phyloP scores from a whole-genome alignment of 2,888 invertebrate genomes.

The Caenorhabditis sp. region DNA sequence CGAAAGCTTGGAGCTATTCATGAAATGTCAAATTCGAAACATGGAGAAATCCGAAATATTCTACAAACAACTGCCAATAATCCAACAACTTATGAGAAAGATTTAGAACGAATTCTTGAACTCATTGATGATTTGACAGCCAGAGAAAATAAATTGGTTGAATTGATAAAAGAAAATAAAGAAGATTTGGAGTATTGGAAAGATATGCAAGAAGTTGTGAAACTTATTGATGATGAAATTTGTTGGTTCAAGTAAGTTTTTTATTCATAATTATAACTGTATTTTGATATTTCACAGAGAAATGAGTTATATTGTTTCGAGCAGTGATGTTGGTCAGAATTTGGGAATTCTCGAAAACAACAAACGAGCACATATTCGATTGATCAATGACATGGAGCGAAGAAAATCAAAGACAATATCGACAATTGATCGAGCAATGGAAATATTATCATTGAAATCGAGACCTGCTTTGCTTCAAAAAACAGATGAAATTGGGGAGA shows the following conservation, averaged over 20 bases:
- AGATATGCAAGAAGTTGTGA: constrained; percentile 26
- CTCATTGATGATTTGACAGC: background rate
- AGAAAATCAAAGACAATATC: constrained; percentile 22
- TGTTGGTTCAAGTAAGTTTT: constrained; percentile 33
- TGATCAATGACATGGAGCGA: constrained; percentile 16
- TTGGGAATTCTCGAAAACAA: constrained; percentile 7
- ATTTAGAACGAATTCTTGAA: background rate
- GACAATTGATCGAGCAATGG: constrained; percentile 19
- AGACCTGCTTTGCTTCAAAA: constrained; percentile 24
- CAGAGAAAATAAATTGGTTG: constrained; percentile 5
- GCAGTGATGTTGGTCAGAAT: constrained; percentile 26
- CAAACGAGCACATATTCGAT: constrained; percentile 22
- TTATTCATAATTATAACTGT: background rate
- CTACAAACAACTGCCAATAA: background rate
- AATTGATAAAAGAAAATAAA: constrained; percentile 17
- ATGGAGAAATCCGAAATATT: constrained; percentile 17
- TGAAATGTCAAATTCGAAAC: constrained; percentile 21
- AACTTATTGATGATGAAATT: constrained; percentile 31
- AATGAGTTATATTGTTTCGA: constrained; percentile 20
- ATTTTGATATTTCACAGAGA: constrained; percentile 14
- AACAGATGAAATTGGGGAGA: constrained; percentile 28
- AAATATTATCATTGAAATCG: constrained; percentile 10
- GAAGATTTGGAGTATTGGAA: constrained; percentile 36
- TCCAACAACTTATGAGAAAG: background rate
- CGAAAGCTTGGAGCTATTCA: constrained; percentile 14